Evolutionary conservation across 2,113 vertebrate genomes (phyloP), one percentile per base, ranked within the genome.

Genomic region (Oncorhynchus gorbuscha): DNA sequence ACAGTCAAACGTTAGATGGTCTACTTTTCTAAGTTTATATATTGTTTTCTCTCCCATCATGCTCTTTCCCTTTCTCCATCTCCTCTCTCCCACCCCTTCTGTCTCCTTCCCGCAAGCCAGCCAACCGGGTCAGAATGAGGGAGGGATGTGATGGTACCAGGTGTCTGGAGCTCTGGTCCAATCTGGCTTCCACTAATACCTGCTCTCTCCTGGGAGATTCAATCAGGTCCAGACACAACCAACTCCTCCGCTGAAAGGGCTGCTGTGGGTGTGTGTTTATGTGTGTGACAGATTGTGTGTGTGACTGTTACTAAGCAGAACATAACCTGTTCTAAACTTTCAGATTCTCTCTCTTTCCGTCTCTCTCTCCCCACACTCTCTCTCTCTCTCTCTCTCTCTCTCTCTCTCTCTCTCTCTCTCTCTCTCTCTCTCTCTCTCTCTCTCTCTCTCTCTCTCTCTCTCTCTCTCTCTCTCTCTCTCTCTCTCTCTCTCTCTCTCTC

Each of bases 251-350:
- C 51, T 55, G 51, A 55, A 55, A 55, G 5, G 16, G 5, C 51
- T 55, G 51, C 16, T 55, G 51, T 14, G 51, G 1, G 59, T 62
- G 59, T 62, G 59, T 62, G 59, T 62, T 16, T 55, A 18, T 18
- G 51, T 55, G 16, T 55, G 51, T 55, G 59, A 62, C 20, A 62
- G 59, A 62, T 62, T 62, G 59, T 62, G 59, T 16, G n/a, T 16
- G 59, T 16, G 6, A 28, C 70, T 55, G 70, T 72, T 72, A 58
- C 45, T 71, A 70, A 18, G 69, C 70, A 71, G 45, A 55, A 51
- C 45, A 49, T 16, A 71, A 48, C 69, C 51, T 45, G 39, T 45
- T 45, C 39, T 18, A 55, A 55, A 55, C 51, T 16, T 18, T 55
- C 51, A 18, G 51, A 55, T 55, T 55, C 16, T 14, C 51, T 28